Conservation (phyloP, 2,113 vertebrate species). For the Lepus europaeus region DNA sequence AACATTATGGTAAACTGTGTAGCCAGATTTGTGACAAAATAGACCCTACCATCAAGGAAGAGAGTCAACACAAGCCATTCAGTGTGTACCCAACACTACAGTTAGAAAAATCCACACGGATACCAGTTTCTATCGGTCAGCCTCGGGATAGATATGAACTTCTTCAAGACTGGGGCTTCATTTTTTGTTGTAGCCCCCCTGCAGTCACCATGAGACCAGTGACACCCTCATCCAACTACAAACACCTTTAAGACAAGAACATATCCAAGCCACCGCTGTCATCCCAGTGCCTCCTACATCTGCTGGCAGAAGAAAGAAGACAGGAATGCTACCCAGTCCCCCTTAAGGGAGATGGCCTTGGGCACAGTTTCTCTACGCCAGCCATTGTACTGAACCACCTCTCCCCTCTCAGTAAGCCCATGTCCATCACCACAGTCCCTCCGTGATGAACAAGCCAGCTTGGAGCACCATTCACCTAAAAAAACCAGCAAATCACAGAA, state of each 20-base stretch:
- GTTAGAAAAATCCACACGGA: not conserved
- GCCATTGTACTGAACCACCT: not conserved
- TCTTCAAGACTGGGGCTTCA: not conserved
- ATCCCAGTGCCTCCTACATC: not conserved
- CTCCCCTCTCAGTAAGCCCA: not conserved
- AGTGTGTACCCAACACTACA: not conserved
- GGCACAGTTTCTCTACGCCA: not conserved
- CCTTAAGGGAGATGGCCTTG: not conserved
- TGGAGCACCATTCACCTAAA: not conserved
- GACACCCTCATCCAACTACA: not conserved
- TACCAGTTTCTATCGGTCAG: not conserved
- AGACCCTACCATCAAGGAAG: not conserved
- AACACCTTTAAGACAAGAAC: not conserved
- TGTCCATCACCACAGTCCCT: conserved; percentile 3
- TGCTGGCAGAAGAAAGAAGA: conserved; percentile 35
- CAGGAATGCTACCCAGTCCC: not conserved
- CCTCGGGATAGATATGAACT: not conserved
- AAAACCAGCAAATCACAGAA: conserved; percentile 15
- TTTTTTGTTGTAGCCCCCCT: not conserved
- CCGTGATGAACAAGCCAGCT: not conserved
- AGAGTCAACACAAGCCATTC: conserved; percentile 26
- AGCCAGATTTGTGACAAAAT: not conserved
- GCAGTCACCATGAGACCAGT: not conserved
- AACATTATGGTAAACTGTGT: not conserved
- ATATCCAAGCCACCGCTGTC: not conserved